Conservation (phyloP, 1,140 invertebrate genomes). For the Sitophilus oryzae region DNA sequence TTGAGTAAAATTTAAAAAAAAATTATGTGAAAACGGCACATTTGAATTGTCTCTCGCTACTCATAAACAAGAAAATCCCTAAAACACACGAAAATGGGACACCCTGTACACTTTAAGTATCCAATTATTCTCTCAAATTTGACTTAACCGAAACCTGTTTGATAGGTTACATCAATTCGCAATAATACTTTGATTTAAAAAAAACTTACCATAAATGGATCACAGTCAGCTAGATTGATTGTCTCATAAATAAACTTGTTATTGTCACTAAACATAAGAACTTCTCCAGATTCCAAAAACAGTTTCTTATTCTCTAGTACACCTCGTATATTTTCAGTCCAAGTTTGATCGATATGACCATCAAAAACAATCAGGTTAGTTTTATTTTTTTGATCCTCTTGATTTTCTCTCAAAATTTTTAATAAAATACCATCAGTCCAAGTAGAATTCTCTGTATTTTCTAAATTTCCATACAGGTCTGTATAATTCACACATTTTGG, state of each 20-base stretch:
- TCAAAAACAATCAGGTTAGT: constrained; percentile 69
- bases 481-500: constrained; percentile 85
- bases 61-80: too few relatives aligned
- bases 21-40: too few relatives aligned
- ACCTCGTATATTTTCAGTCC: constrained; percentile 91
- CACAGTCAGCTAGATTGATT: constrained; percentile 76
- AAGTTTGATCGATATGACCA: constrained; percentile 83
- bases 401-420: constrained; percentile 62
- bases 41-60: too few relatives aligned
- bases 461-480: constrained; percentile 81
- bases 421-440: constrained; percentile 84
- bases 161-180: too few relatives aligned
- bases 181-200: background rate
- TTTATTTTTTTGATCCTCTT: constrained; percentile 56
- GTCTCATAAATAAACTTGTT: constrained; percentile 92
- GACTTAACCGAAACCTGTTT: too few relatives aligned
- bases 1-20: too few relatives aligned
- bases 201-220: constrained; percentile 73
- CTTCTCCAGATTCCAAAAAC: constrained; percentile 72
- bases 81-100: too few relatives aligned
- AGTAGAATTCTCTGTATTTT: constrained; percentile 64
- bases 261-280: constrained; percentile 62
- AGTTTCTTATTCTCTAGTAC: constrained; percentile 74
- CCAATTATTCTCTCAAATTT: too few relatives aligned
- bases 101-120: too few relatives aligned